These are phyloP conservation scores for Agelas oroides DNA, from an alignment of 37 sponge, comb jelly and placozoan species.

Conservation along the genomic window DNA sequence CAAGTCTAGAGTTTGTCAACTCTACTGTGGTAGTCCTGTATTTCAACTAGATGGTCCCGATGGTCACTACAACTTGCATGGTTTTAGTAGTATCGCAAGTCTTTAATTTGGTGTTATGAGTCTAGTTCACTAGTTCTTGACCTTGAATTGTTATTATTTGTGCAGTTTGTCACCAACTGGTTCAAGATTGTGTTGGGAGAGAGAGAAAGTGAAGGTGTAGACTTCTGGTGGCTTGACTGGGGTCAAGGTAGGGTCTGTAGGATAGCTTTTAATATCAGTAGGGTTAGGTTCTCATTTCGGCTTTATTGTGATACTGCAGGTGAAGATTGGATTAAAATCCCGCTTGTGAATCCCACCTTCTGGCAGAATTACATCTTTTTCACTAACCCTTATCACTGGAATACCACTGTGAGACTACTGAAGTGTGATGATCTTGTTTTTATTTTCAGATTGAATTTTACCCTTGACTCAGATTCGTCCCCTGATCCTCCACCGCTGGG, in stretches of 20 bases:
- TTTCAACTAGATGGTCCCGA: no score
- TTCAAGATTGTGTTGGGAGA: slow-evolving; percentile 53
- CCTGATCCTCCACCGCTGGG: slow-evolving; percentile 70
- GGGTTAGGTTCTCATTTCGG: not conserved
- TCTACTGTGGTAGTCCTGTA: no score
- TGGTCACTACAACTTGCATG: no score
- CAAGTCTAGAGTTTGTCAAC: no score
- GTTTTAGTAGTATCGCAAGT: no score
- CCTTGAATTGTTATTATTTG: no score
- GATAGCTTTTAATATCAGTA: not conserved
- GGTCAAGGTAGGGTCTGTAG: slow-evolving; percentile 59
- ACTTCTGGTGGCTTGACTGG: slow-evolving; percentile 89
- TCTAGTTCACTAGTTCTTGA: not conserved
- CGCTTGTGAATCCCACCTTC: slow-evolving; percentile 76
- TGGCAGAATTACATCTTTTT: slow-evolving; percentile 78
- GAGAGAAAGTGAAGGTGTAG: slow-evolving; percentile 63
- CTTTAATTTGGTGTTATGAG: no score
- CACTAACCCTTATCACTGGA: slow-evolving; percentile 79
- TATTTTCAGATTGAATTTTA: not conserved
- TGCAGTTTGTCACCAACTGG: slow-evolving; percentile 73
- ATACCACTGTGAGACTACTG: not conserved
- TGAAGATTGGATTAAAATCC: slow-evolving; percentile 64
- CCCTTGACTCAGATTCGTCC: slow-evolving; percentile 35
- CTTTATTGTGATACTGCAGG: no score
- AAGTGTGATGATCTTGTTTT: not conserved